phyloP scores from a whole-genome alignment of 1,140 invertebrate species.

The Drosophila gunungcola region DNA sequence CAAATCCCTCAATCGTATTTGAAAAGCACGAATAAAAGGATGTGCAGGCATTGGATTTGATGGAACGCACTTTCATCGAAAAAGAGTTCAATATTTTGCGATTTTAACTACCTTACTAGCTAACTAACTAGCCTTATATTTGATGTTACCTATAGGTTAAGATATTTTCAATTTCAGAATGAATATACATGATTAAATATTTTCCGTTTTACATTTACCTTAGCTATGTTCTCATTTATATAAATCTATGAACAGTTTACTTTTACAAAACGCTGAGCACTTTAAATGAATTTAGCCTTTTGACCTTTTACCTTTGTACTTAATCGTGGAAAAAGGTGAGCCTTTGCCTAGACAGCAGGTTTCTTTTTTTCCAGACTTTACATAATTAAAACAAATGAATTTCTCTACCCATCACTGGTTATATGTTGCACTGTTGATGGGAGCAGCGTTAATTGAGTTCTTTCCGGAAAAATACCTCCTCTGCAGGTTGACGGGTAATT shows the following conservation, averaged over 20 bases:
- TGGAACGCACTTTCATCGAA: too few relatives aligned
- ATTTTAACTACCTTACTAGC: too few relatives aligned
- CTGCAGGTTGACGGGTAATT: neutral
- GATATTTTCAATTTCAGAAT: too few relatives aligned
- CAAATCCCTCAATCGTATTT: constrained; percentile 24
- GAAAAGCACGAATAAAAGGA: neutral
- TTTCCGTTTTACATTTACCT: too few relatives aligned
- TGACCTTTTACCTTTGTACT: neutral
- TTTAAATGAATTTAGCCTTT: neutral
- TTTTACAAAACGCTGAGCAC: too few relatives aligned
- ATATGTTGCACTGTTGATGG: neutral
- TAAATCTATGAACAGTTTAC: too few relatives aligned
- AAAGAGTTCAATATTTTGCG: too few relatives aligned
- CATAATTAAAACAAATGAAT: constrained; percentile 13
- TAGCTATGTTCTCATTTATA: too few relatives aligned
- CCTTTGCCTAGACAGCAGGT: neutral
- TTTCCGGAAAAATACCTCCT: neutral
- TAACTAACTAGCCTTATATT: too few relatives aligned
- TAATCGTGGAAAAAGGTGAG: neutral
- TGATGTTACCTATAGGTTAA: too few relatives aligned
- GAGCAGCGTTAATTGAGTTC: constrained; percentile 13
- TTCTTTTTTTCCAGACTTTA: neutral
- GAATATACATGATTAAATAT: too few relatives aligned
- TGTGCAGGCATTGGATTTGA: neutral
- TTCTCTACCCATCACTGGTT: neutral